Conservation (phyloP, 1,140 invertebrate genomes). For the Popillia japonica region DNA sequence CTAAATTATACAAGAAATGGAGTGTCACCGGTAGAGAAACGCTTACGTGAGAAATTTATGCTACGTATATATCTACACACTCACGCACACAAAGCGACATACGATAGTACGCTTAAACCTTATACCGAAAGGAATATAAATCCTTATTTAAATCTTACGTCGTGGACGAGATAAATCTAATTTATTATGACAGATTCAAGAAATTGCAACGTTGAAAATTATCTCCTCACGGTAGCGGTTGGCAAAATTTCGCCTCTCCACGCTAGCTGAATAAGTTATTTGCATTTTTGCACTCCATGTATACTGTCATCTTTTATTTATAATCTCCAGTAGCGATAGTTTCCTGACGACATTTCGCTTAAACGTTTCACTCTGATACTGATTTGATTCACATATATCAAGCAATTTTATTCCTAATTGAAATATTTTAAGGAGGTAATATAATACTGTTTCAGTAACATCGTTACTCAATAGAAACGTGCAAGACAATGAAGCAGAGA, state of each 20-base stretch:
- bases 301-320: neutral
- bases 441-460: too few species aligned
- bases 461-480: too few species aligned
- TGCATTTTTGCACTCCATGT: neutral
- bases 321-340: too few species aligned
- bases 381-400: too few species aligned
- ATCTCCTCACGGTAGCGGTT: conserved; percentile 12
- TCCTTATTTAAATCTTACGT: conserved; percentile 40
- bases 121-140: conserved; percentile 35
- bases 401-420: too few species aligned
- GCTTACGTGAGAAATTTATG: conserved; percentile 26
- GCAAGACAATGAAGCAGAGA: too few species aligned
- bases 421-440: too few species aligned
- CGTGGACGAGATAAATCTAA: conserved; percentile 36
- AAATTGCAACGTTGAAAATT: conserved; percentile 38
- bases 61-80: neutral
- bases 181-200: conserved; percentile 37
- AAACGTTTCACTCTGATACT: too few species aligned
- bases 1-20: neutral
- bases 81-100: neutral
- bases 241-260: neutral
- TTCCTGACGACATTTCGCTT: too few species aligned
- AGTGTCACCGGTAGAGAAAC: conserved; percentile 27
- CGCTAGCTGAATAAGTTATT: neutral
- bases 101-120: neutral